A percentile compares a stretch with the other conserved stretches of the same genome.
These are phyloP conservation scores for Nyctalus aviator DNA, from an alignment of 2,797 vertebrate species.

Conservation along the genomic window DNA sequence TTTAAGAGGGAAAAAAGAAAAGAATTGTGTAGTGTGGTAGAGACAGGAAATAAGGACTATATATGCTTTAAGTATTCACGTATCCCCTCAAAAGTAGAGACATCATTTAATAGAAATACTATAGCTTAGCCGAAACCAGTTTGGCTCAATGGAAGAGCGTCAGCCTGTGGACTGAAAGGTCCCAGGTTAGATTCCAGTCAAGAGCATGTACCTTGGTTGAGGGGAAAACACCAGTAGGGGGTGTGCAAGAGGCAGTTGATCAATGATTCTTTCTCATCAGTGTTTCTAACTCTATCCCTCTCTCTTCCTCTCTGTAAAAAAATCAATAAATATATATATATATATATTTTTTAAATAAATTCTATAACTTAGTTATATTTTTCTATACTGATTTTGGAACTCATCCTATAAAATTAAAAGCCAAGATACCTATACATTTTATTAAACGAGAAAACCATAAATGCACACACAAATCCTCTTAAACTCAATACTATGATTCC, in stretches of 20 bases:
- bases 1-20: not conserved
- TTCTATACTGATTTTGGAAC: not conserved
- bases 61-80: not conserved
- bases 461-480: not conserved
- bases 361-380: not conserved
- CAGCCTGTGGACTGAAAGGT: no score
- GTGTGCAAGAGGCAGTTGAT: no score
- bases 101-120: constrained; percentile 13
- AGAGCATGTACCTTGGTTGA: no score
- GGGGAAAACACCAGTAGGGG: no score
- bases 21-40: not conserved
- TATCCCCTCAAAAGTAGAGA: not conserved
- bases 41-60: not conserved
- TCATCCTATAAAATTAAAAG: not conserved
- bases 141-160: no score
- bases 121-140: not conserved
- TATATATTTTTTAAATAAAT: not conserved
- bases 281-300: no score
- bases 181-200: no score
- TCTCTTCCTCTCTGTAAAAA: no score
- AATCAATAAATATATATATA: no score
- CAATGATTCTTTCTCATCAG: no score
- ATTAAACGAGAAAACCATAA: not conserved
- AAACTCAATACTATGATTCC: not conserved
- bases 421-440: not conserved